Percentiles rank a stretch among this genome's conserved stretches.
phyloP scores from a whole-genome alignment of 2,797 vertebrate genomes.

The Trachops cirrhosus region DNA sequence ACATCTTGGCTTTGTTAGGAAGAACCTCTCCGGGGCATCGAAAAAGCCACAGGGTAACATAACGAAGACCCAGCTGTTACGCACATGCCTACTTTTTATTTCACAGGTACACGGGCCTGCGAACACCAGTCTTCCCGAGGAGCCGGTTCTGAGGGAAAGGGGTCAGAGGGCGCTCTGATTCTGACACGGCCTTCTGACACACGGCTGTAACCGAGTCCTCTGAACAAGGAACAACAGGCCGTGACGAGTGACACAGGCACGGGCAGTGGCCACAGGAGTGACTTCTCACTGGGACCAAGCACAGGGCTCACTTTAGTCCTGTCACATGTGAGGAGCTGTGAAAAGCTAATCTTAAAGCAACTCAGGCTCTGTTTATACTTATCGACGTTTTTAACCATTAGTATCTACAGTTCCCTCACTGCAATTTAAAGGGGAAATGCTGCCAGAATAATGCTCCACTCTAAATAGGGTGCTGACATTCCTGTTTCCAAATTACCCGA shows the following conservation, averaged over 20 bases:
- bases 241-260: accelerated
- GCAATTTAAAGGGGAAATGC: not conserved
- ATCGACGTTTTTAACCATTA: not conserved
- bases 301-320: not conserved
- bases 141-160: not conserved
- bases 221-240: not conserved
- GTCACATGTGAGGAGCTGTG: not conserved
- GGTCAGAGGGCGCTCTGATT: too few species aligned
- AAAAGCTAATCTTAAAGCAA: not conserved
- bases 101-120: not conserved
- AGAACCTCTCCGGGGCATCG: not conserved
- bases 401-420: not conserved
- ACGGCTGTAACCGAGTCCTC: too few species aligned
- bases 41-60: not conserved
- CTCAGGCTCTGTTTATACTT: not conserved
- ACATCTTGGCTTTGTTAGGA: not conserved
- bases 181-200: not conserved
- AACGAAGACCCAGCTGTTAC: not conserved
- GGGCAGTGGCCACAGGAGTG: not conserved
- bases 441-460: not conserved
- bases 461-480: not conserved
- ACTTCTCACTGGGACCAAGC: not conserved
- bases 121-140: not conserved
- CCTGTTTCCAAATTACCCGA: not conserved
- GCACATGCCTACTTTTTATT: not conserved